Base-by-base conservation (phyloP, 2,113 vertebrate species). In the Gallinago jamesoni region DNA sequence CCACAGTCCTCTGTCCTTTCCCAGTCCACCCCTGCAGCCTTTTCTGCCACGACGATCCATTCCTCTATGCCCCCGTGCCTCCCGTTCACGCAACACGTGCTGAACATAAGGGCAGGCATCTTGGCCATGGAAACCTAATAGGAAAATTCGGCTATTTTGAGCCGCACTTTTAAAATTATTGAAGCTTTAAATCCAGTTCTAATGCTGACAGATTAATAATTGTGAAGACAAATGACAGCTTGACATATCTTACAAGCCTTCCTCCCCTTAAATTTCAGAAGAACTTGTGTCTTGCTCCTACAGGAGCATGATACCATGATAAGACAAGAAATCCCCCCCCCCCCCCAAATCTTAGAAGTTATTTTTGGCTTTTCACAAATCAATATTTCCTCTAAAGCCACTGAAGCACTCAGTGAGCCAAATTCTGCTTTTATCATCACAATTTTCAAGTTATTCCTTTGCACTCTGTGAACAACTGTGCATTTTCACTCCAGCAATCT, bases 361-460 rank as follows among this genome's bases (percentile, higher is more conserved):
- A 56, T 79, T 92, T 92, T 39, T 93, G 62, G 33, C 39, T 87
- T 90, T 92, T 79, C 66, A 73, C 31, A 92, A 79, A 97, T 55
- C 84, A 74, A 0, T 94, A 86, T 78, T 81, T 92, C 60, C 80
- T 92, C 77, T 67, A 48, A 84, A 89, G 64, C 68, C 88, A 80
- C 0, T 45, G 21, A 84, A 92, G 37, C 35, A 92, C 39, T 53
- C 47, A 62, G 69, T 72, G 88, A 92, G 80, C 48, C 43, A 87
- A 92, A 84, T 92, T 84, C 76, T 87, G 69, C 69, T 94, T 87
- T 92, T 76, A 84, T 68, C 66, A 91, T 79, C 66, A 79, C 80
- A 64, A 70, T 89, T 90, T 80, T 68, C 37, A 69, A 86, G 45
- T 92, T 70, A 81, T 23, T 79, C 56, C 62, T 78, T 72, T 68